These are phyloP conservation scores for Eriosoma lanigerum DNA, from an alignment of 1,140 invertebrate species.

Conservation along the genomic window DNA sequence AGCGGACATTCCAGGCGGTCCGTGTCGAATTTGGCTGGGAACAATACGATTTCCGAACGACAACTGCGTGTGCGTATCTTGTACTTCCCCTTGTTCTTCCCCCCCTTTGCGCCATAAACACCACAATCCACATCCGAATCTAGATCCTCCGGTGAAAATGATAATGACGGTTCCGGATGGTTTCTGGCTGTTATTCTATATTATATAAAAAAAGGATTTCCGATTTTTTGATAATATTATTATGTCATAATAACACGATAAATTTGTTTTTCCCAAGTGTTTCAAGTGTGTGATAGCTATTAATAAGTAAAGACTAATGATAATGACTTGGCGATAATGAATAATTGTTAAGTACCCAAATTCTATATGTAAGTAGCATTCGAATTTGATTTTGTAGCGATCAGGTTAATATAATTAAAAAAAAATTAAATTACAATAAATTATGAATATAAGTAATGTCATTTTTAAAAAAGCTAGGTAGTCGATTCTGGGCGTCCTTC, in stretches of 20 bases:
- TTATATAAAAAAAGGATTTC: neutral
- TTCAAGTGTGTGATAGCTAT: no score
- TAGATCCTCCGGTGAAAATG: slow-evolving; percentile 24
- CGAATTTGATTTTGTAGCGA: neutral
- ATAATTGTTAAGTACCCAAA: neutral
- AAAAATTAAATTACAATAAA: no score
- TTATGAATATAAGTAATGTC: no score
- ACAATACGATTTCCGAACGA: slow-evolving; percentile 49
- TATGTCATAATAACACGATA: slow-evolving; percentile 25
- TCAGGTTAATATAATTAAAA: no score
- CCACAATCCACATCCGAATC: neutral
- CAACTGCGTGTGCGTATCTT: neutral
- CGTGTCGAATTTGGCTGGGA: slow-evolving; percentile 48
- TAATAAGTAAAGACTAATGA: neutral
- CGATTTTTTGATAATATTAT: no score
- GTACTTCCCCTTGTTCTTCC: slow-evolving; percentile 19
- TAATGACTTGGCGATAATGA: slow-evolving; percentile 3
- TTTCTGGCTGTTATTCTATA: neutral
- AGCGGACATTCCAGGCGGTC: slow-evolving; percentile 51
- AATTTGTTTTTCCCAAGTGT: slow-evolving; percentile 4
- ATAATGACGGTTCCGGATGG: slow-evolving; percentile 17
- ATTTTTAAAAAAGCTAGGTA: no score
- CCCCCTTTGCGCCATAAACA: neutral
- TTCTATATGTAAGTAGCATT: neutral
- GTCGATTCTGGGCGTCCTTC: no score